phyloP scores from a whole-genome alignment of 2,797 vertebrate species.

The Melanogrammus aeglefinus region DNA sequence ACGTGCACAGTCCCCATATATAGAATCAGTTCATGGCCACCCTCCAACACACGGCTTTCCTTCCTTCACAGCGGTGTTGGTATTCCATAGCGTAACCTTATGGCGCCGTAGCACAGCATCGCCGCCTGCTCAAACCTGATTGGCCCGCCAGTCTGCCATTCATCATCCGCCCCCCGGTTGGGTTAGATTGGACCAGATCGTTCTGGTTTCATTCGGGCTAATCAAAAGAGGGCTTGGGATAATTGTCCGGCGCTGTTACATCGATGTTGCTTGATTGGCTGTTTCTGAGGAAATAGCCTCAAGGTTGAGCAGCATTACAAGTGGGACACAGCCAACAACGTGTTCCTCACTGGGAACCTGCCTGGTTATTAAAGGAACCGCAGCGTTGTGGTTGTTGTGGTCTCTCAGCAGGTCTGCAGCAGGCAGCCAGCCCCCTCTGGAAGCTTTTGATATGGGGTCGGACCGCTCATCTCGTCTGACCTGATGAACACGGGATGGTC shows the following conservation, averaged over 20 bases:
- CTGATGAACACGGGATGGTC: conserved; percentile 20
- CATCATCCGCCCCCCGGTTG: conserved; percentile 14
- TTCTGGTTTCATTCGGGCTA: not conserved
- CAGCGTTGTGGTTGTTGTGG: conserved; percentile 31
- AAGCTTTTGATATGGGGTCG: conserved; percentile 43
- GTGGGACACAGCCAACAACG: too few species aligned
- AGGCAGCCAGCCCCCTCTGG: conserved; percentile 4
- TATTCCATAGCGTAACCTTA: conserved; percentile 59
- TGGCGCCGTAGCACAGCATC: conserved; percentile 46
- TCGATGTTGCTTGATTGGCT: not conserved
- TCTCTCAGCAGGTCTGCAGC: conserved; percentile 16
- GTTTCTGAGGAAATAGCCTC: not conserved
- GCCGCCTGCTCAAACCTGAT: conserved; percentile 24
- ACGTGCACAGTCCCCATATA: not conserved
- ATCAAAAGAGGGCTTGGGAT: not conserved
- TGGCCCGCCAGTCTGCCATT: conserved; percentile 25
- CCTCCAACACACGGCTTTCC: conserved; percentile 57
- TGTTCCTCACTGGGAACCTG: too few species aligned
- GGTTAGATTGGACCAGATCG: not conserved
- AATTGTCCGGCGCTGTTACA: not conserved
- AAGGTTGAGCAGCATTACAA: not conserved
- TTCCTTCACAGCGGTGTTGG: conserved; percentile 56
- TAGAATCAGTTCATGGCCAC: conserved; percentile 18
- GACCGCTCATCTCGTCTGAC: conserved; percentile 7
- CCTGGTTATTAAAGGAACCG: not conserved